These are phyloP conservation scores for Bathynomus jamesi DNA, from an alignment of 1,140 invertebrate genomes.

Conservation along the genomic window DNA sequence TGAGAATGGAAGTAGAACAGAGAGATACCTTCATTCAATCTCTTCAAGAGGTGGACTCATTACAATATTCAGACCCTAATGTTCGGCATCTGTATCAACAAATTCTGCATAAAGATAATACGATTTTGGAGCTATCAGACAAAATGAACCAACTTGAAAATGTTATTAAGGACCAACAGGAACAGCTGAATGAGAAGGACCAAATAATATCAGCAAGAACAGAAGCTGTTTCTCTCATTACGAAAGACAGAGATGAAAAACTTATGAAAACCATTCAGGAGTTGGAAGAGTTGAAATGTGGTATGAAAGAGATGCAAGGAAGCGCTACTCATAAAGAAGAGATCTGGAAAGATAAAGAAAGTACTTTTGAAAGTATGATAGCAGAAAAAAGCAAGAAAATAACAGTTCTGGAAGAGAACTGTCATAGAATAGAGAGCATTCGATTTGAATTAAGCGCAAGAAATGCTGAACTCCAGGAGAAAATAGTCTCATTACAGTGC, in stretches of 20 bases:
- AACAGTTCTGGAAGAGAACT: conserved; percentile 37
- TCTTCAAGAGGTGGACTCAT: conserved; percentile 21
- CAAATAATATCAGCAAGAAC: conserved; percentile 75
- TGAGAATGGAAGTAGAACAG: conserved; percentile 29
- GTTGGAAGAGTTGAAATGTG: conserved; percentile 66
- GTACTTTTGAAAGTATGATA: conserved; percentile 50
- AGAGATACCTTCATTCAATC: conserved; percentile 25
- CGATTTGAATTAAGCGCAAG: conserved; percentile 52
- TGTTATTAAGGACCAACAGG: conserved; percentile 46
- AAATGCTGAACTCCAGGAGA: conserved; percentile 51
- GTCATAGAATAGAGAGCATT: conserved; percentile 41
- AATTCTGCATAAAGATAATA: conserved; percentile 49
- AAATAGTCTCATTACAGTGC: conserved; percentile 46
- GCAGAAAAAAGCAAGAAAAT: conserved; percentile 52
- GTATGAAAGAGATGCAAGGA: conserved; percentile 70
- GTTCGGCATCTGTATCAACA: conserved; percentile 48
- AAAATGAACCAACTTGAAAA: conserved; percentile 47
- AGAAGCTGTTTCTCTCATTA: conserved; percentile 67
- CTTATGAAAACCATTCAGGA: conserved; percentile 57
- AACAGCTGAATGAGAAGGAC: conserved; percentile 68
- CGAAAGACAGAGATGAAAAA: conserved; percentile 62
- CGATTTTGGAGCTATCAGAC: conserved; percentile 49
- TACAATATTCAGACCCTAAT: conserved; percentile 37
- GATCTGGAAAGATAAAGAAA: conserved; percentile 60
- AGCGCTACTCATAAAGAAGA: conserved; percentile 62